Conservation (phyloP, 2,113 vertebrate genomes). For the Garra rufa region DNA sequence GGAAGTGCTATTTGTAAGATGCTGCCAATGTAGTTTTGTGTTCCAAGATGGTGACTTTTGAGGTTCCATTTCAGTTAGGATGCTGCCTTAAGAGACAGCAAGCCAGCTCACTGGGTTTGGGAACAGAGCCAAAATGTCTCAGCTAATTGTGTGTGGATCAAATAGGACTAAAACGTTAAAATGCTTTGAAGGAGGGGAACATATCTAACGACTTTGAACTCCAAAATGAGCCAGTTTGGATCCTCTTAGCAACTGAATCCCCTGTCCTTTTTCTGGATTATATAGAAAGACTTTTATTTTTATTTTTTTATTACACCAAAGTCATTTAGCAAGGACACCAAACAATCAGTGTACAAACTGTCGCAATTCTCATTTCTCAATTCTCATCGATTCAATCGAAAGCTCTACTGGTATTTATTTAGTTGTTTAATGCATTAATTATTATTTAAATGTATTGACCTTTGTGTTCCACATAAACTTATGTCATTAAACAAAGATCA, state of each 20-base stretch:
- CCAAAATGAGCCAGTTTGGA: not conserved
- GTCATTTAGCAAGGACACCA: not conserved
- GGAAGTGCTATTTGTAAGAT: not conserved
- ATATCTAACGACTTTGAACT: not conserved
- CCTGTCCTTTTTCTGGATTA: not conserved
- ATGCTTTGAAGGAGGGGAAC: not conserved
- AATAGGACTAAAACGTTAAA: not conserved
- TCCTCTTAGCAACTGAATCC: not conserved
- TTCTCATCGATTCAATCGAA: too few relatives aligned
- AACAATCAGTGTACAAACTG: not conserved
- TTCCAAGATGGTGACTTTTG: not conserved
- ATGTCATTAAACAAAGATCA: not conserved
- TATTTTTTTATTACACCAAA: not conserved
- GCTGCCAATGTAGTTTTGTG: not conserved
- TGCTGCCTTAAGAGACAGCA: conserved; percentile 13
- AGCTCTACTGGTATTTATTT: not conserved
- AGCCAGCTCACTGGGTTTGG: not conserved
- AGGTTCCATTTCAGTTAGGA: not conserved
- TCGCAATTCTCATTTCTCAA: not conserved
- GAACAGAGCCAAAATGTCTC: not conserved
- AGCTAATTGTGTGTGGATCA: not conserved
- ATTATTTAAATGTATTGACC: not conserved
- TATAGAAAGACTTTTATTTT: not conserved
- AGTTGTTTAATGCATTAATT: not conserved
- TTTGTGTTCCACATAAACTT: not conserved